Evolutionary conservation across 2,113 vertebrate species (phyloP).

Genomic region (Toxotes jaculatrix): DNA sequence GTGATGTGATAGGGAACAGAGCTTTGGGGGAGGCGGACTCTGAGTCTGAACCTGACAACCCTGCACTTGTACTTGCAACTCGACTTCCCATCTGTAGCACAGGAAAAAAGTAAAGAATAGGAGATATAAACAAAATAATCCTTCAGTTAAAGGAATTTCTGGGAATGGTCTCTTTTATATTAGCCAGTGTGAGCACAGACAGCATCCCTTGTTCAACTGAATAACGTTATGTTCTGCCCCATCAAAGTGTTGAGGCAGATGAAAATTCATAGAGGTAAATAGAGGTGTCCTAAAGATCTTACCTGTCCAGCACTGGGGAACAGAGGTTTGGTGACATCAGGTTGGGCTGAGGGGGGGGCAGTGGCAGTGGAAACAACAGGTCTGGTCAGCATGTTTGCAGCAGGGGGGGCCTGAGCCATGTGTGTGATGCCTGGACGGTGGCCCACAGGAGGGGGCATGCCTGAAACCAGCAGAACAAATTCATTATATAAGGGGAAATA

Average conservation of each 20-base stretch:
- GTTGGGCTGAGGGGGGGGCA: constrained; percentile 86
- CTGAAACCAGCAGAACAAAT: constrained; percentile 67
- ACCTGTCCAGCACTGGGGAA: constrained; percentile 96
- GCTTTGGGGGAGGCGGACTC: constrained; percentile 94
- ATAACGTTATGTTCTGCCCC: background rate
- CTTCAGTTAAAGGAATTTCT: constrained; percentile 1
- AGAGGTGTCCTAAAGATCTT: constrained; percentile 67
- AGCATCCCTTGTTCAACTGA: background rate
- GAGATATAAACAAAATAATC: constrained; percentile 10
- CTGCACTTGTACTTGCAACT: constrained; percentile 84
- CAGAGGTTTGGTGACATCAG: constrained; percentile 91
- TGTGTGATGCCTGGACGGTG: constrained; percentile 89
- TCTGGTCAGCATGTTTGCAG: constrained; percentile 88
- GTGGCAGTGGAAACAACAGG: constrained; percentile 78
- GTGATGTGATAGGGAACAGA: constrained; percentile 92
- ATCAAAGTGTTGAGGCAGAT: background rate
- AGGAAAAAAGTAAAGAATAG: constrained; percentile 81
- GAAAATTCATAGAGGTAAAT: background rate
- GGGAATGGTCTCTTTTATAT: background rate
- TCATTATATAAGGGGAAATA: background rate
- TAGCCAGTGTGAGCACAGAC: background rate
- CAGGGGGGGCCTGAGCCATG: constrained; percentile 88
- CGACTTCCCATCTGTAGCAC: constrained; percentile 95
- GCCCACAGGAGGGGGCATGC: constrained; percentile 90
- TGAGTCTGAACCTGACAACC: constrained; percentile 93